These are phyloP conservation scores for Otolemur garnettii DNA, from an alignment of 2,113 vertebrate genomes.

Conservation along the genomic window DNA sequence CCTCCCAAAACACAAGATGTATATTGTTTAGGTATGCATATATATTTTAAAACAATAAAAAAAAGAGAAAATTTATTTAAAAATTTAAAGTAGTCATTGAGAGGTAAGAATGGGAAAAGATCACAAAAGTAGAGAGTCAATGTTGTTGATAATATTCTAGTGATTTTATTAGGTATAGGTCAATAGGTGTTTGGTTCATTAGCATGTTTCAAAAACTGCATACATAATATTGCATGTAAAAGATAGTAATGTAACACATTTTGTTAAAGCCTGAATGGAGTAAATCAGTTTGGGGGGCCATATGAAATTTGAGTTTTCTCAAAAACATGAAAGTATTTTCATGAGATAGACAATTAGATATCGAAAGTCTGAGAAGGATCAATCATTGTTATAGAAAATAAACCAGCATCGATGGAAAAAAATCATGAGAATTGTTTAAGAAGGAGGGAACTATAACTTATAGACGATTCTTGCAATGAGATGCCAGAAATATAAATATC, in stretches of 20 bases:
- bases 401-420: neutral
- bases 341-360: neutral
- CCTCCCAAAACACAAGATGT: neutral
- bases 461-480: neutral
- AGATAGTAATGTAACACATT: neutral
- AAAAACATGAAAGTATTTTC: neutral
- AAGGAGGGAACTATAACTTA: neutral
- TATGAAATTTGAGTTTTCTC: neutral
- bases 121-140: neutral
- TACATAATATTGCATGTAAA: neutral
- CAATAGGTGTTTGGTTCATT: neutral
- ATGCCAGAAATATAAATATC: neutral
- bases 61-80: neutral
- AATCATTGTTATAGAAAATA: neutral
- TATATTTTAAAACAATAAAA: neutral
- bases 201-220: neutral
- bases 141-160: neutral
- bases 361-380: neutral
- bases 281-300: neutral
- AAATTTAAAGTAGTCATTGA: neutral
- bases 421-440: neutral
- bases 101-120: neutral
- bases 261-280: neutral
- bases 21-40: neutral
- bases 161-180: neutral